Conservation (phyloP, 2,797 vertebrate genomes). For the Naso thynnoides region DNA sequence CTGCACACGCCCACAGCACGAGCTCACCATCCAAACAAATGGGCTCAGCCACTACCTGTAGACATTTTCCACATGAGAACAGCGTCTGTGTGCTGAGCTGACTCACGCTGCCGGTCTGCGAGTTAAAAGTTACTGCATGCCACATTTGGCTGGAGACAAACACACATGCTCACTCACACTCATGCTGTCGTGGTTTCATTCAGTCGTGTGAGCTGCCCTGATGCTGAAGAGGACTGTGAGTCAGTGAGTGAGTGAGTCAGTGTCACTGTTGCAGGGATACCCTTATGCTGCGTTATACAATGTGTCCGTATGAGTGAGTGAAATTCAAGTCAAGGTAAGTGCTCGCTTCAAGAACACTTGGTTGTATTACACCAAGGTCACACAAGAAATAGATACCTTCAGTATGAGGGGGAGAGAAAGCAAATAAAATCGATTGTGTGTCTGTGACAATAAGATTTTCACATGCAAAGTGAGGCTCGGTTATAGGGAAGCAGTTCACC, state of each 20-base stretch:
- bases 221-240: slow-evolving; percentile 55
- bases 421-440: slow-evolving; percentile 24
- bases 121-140: neutral
- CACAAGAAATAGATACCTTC: slow-evolving; percentile 42
- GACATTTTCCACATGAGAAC: slow-evolving; percentile 3
- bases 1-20: slow-evolving; percentile 13
- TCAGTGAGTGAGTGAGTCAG: slow-evolving; percentile 66
- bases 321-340: slow-evolving; percentile 67
- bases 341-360: slow-evolving; percentile 41
- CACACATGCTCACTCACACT: neutral
- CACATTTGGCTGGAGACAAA: neutral
- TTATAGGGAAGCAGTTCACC: slow-evolving; percentile 3
- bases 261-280: slow-evolving; percentile 67
- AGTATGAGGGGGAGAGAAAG: neutral
- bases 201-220: slow-evolving; percentile 31
- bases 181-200: slow-evolving; percentile 1
- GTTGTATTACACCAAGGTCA: slow-evolving; percentile 61
- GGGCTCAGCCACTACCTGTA: slow-evolving; percentile 9
- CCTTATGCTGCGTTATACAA: slow-evolving; percentile 54
- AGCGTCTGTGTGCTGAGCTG: neutral
- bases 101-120: slow-evolving; percentile 5
- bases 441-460: slow-evolving; percentile 8
- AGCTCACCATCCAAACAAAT: neutral
- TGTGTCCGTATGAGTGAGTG: slow-evolving; percentile 50
- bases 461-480: slow-evolving; percentile 14